A percentile compares a stretch with the other conserved stretches of the same genome.
These are phyloP conservation scores for Tetranychus truncatus DNA, from an alignment of 2,888 invertebrate genomes.

Conservation along the genomic window DNA sequence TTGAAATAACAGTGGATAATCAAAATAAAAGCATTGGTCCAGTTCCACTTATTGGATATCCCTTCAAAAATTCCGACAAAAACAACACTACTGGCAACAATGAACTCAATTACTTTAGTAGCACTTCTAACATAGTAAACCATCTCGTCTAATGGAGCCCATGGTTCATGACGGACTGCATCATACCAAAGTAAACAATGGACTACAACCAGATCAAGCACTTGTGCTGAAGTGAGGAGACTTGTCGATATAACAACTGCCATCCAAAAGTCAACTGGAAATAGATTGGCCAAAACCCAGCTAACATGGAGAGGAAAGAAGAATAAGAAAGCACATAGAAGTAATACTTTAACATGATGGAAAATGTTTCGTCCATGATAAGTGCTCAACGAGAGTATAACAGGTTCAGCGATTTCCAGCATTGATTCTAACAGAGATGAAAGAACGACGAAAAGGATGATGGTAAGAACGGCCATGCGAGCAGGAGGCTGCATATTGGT, in stretches of 20 bases:
- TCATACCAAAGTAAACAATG: conserved; percentile 38
- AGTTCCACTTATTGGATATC: conserved; percentile 36
- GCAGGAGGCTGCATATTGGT: conserved; percentile 37
- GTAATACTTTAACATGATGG: conserved; percentile 34
- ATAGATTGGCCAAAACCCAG: conserved; percentile 34
- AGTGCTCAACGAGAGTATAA: conserved; percentile 37
- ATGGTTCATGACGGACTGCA: conserved; percentile 32
- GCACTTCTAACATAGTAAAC: conserved; percentile 37
- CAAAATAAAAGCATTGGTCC: conserved; percentile 36
- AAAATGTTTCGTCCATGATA: conserved; percentile 31
- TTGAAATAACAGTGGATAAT: conserved; percentile 40
- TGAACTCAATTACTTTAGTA: conserved; percentile 37
- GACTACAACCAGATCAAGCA: conserved; percentile 37
- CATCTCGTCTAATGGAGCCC: conserved; percentile 39
- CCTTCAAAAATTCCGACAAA: conserved; percentile 36
- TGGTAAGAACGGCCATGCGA: conserved; percentile 37
- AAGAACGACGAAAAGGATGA: conserved; percentile 39
- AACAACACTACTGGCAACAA: conserved; percentile 39
- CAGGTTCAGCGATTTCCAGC: conserved; percentile 39
- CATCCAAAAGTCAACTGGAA: conserved; percentile 38
- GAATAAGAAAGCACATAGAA: conserved; percentile 34
- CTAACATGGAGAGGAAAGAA: conserved; percentile 36
- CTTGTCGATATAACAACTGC: conserved; percentile 39
- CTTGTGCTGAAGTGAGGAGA: conserved; percentile 37
- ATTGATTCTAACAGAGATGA: conserved; percentile 41